A percentile compares a stretch with the other conserved stretches of the same genome.
These are phyloP conservation scores for Coreius guichenoti DNA, from an alignment of 2,797 vertebrate species.

Conservation along the genomic window DNA sequence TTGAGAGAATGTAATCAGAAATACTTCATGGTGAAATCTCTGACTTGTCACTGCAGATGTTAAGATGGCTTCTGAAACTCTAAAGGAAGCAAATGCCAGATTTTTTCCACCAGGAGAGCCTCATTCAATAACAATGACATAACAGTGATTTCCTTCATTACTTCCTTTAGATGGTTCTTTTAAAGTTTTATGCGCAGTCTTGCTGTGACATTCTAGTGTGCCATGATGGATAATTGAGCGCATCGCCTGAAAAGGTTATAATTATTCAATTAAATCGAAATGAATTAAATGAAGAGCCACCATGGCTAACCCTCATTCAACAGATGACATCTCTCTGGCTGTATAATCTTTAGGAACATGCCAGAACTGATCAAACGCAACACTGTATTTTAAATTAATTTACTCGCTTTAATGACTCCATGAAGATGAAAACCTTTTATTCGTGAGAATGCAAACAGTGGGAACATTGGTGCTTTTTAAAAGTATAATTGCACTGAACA, in stretches of 20 bases:
- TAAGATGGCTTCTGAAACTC: conserved; percentile 8
- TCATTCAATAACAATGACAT: too few relatives aligned
- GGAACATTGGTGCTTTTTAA: background rate
- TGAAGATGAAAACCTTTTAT: background rate
- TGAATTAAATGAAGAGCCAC: conserved; percentile 60
- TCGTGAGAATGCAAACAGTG: background rate
- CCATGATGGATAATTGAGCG: conserved; percentile 60
- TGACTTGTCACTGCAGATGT: background rate
- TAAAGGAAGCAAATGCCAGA: background rate
- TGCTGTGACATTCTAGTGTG: conserved; percentile 65
- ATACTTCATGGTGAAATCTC: background rate
- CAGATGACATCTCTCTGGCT: background rate
- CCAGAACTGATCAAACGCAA: background rate
- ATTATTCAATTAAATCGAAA: conserved; percentile 61
- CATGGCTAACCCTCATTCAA: background rate
- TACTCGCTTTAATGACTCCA: background rate
- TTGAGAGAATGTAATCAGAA: background rate
- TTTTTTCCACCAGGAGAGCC: background rate
- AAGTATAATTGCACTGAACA: background rate
- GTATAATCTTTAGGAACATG: background rate
- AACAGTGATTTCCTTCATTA: background rate
- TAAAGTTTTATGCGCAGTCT: background rate
- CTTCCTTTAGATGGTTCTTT: background rate
- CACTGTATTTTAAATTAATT: background rate
- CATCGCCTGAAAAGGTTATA: conserved; percentile 62